These are phyloP conservation scores for Pseudomyrmex concolor DNA, from an alignment of 1,140 invertebrate genomes.

Conservation along the genomic window DNA sequence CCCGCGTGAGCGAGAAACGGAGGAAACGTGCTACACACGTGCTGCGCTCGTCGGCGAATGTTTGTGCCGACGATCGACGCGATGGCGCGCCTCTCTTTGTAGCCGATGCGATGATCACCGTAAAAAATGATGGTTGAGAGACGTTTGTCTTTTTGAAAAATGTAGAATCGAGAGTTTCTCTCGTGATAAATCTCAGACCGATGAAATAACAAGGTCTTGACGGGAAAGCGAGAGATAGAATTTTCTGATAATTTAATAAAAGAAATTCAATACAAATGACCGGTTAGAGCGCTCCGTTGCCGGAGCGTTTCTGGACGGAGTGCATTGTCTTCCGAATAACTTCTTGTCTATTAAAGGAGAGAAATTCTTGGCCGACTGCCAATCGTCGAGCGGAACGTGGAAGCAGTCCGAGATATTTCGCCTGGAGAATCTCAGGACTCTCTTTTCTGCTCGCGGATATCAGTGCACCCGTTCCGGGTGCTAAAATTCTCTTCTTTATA, in stretches of 20 bases:
- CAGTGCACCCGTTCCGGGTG: not conserved
- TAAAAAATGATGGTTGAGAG: not conserved
- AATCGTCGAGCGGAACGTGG: constrained; percentile 60
- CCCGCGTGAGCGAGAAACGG: constrained; percentile 32
- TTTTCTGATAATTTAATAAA: constrained; percentile 50
- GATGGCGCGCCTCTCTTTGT: not conserved
- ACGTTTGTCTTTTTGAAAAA: not conserved
- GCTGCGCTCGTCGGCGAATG: constrained; percentile 24
- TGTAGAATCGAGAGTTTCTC: too few relatives aligned
- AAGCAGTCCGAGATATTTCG: constrained; percentile 38
- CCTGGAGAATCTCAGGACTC: constrained; percentile 48
- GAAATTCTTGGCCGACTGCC: constrained; percentile 66
- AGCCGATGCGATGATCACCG: not conserved
- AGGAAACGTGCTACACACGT: constrained; percentile 46
- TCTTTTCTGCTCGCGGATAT: constrained; percentile 8
- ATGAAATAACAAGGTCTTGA: not conserved
- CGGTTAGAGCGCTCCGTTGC: not conserved
- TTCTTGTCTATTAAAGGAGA: constrained; percentile 51
- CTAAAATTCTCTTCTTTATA: constrained; percentile 7
- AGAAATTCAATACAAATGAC: constrained; percentile 41
- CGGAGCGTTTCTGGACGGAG: constrained; percentile 37
- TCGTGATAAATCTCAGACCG: not conserved
- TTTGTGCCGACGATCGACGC: constrained; percentile 33
- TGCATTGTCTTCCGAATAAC: constrained; percentile 68
- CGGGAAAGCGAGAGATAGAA: not conserved